These are phyloP conservation scores for Erannis defoliaria DNA, from an alignment of 2,888 invertebrate genomes.

Conservation along the genomic window DNA sequence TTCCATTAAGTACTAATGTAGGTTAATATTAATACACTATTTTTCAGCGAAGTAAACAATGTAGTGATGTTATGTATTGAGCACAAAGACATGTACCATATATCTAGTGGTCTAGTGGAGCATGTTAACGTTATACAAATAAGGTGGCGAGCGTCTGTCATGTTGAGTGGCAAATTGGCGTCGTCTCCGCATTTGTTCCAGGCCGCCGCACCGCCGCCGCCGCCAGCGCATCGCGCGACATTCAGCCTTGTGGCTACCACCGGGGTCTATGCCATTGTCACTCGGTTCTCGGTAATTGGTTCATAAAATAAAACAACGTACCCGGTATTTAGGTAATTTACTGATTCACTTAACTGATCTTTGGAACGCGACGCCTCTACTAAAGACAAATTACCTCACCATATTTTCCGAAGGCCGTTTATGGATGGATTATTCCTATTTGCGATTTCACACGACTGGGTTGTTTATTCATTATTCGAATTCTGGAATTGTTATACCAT, in stretches of 20 bases:
- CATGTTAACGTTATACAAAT: conserved; percentile 75
- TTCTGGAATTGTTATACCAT: conserved; percentile 52
- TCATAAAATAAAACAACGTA: conserved; percentile 49
- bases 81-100: conserved; percentile 58
- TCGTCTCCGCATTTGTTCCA: conserved; percentile 76
- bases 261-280: conserved; percentile 71
- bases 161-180: conserved; percentile 78
- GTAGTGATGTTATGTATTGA: conserved; percentile 52
- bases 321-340: conserved; percentile 42
- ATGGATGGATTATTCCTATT: conserved; percentile 27
- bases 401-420: conserved; percentile 20
- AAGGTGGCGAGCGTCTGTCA: conserved; percentile 70
- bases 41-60: conserved; percentile 16
- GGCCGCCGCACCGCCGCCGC: conserved; percentile 51
- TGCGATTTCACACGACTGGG: conserved; percentile 36
- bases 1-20: background rate
- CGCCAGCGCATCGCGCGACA: conserved; percentile 60
- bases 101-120: conserved; percentile 59
- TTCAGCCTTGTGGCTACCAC: conserved; percentile 70
- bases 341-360: conserved; percentile 41
- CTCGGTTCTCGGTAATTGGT: conserved; percentile 57
- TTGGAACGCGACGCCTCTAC: conserved; percentile 18
- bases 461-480: conserved; percentile 37
- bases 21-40: background rate
- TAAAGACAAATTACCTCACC: conserved; percentile 18